Evolutionary conservation across 92 coral and sea anemone species (phyloP).

Genomic region (Diadumene lineata): DNA sequence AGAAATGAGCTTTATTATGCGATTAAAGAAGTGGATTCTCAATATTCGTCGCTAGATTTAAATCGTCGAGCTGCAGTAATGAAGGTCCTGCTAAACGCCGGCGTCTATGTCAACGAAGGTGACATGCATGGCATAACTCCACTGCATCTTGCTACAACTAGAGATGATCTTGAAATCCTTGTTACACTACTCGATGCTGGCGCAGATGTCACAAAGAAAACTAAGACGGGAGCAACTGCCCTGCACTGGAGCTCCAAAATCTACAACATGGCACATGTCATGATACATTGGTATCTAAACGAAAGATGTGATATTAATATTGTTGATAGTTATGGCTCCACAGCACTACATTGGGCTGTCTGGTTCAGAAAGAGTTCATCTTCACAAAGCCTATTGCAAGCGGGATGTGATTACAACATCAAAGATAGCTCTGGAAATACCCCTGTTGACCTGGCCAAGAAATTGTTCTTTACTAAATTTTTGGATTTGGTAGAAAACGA

Average conservation of each 20-base stretch:
- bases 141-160: slow-evolving; percentile 38
- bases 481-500: slow-evolving; percentile 44
- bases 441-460: slow-evolving; percentile 35
- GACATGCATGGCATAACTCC: slow-evolving; percentile 39
- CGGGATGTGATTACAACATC: slow-evolving; percentile 27
- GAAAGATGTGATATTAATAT: slow-evolving; percentile 18
- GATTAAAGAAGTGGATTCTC: slow-evolving; percentile 17
- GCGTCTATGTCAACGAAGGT: slow-evolving; percentile 35
- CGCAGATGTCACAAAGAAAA: slow-evolving; percentile 21
- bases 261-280: slow-evolving; percentile 40
- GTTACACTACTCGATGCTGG: slow-evolving; percentile 38
- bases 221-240: slow-evolving; percentile 34
- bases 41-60: slow-evolving; percentile 24
- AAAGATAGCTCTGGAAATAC: slow-evolving; percentile 31
- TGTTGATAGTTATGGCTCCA: slow-evolving; percentile 21
- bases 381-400: slow-evolving; percentile 32
- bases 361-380: slow-evolving; percentile 27
- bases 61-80: slow-evolving; percentile 38
- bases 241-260: slow-evolving; percentile 33
- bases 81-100: slow-evolving; percentile 16
- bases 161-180: slow-evolving; percentile 32
- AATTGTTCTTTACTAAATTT: slow-evolving; percentile 15
- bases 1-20: slow-evolving; percentile 30
- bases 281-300: slow-evolving; percentile 32
- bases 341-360: slow-evolving; percentile 39